phyloP scores from a whole-genome alignment of 1,140 invertebrate genomes.

The Atta colombica region DNA sequence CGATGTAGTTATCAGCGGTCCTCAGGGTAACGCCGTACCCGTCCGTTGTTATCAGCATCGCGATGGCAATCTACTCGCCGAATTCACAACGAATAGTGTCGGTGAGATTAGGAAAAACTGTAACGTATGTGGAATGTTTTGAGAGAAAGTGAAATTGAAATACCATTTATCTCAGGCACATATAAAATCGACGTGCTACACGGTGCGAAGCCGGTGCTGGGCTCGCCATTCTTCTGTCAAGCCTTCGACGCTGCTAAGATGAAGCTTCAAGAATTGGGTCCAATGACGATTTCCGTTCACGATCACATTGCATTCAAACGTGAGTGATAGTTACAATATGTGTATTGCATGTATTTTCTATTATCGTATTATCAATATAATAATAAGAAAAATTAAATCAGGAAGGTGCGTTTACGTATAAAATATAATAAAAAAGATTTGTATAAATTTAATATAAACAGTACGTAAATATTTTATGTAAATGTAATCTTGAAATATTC shows the following conservation, averaged over 20 bases:
- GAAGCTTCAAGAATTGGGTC: constrained; percentile 90
- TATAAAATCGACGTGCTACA: constrained; percentile 96
- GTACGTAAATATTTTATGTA: too few relatives aligned
- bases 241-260: constrained; percentile 96
- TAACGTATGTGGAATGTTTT: not conserved
- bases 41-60: constrained; percentile 98
- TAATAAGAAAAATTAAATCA: not conserved
- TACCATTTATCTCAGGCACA: constrained; percentile 86
- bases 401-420: too few relatives aligned
- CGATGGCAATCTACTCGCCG: constrained; percentile 96
- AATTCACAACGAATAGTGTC: constrained; percentile 94
- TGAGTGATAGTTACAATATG: constrained; percentile 82
- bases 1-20: constrained; percentile 95
- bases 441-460: too few relatives aligned
- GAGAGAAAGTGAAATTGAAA: constrained; percentile 1
- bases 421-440: too few relatives aligned
- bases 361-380: not conserved
- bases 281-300: constrained; percentile 93
- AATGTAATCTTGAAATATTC: too few relatives aligned
- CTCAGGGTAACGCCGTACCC: constrained; percentile 95
- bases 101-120: constrained; percentile 73
- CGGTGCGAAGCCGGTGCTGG: constrained; percentile 95
- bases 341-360: not conserved
- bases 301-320: constrained; percentile 94
- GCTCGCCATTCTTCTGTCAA: constrained; percentile 98